Evolutionary conservation across 2,888 invertebrate species (phyloP).

Genomic region (Cantharis rufa): DNA sequence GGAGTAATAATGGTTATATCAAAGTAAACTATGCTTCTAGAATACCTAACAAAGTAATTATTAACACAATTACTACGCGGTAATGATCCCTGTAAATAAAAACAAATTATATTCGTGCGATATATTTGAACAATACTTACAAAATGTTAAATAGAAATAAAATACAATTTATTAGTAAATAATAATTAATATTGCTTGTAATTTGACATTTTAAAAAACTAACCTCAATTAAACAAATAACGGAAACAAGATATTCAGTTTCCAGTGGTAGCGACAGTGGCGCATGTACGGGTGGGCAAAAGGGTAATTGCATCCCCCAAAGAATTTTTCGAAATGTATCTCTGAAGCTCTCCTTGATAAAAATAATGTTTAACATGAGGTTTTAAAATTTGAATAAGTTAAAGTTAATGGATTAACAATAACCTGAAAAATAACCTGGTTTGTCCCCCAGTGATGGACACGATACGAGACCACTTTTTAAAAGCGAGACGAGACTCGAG

Average conservation of each 20-base stretch:
- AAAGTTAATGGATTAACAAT: too few relatives aligned
- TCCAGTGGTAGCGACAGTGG: background rate
- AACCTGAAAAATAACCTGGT: too few relatives aligned
- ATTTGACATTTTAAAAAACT: background rate
- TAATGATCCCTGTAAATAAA: background rate
- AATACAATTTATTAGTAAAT: background rate
- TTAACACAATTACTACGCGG: background rate
- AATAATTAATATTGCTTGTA: background rate
- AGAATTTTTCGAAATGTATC: too few relatives aligned
- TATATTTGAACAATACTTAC: background rate
- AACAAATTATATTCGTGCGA: background rate
- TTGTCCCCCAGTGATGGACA: too few relatives aligned
- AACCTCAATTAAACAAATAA: background rate
- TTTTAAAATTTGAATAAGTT: too few relatives aligned
- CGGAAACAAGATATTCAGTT: background rate
- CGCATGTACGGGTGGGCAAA: too few relatives aligned
- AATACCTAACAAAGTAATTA: background rate
- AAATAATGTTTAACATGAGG: too few relatives aligned
- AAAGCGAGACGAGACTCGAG: too few relatives aligned
- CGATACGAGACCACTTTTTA: too few relatives aligned
- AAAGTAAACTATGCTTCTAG: background rate
- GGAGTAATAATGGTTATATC: background rate
- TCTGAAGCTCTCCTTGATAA: too few relatives aligned
- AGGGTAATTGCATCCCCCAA: too few relatives aligned
- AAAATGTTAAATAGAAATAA: background rate